These are phyloP conservation scores for Haemorhous mexicanus DNA, from an alignment of 2,113 vertebrate species.

Conservation along the genomic window DNA sequence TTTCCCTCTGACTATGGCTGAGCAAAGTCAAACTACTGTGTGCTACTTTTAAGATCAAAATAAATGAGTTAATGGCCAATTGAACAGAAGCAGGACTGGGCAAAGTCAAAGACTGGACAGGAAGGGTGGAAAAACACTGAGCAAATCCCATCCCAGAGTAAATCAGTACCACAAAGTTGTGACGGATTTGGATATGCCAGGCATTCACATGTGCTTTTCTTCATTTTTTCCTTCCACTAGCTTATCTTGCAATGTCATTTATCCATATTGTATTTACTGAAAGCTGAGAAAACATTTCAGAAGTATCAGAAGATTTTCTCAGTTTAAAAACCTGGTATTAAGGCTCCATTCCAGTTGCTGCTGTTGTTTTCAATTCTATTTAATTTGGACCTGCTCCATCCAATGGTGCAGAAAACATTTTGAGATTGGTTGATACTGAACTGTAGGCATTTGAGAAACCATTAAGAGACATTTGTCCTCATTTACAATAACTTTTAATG, in stretches of 20 bases:
- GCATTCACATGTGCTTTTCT: not conserved
- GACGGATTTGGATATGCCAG: not conserved
- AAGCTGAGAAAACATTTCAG: not conserved
- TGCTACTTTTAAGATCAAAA: constrained; percentile 62
- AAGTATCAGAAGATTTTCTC: not conserved
- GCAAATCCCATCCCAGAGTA: not conserved
- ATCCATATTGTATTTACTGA: not conserved
- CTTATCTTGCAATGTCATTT: not conserved
- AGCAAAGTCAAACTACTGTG: not conserved
- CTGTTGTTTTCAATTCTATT: constrained; percentile 36
- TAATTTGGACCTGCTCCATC: constrained; percentile 47
- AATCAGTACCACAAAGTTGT: not conserved
- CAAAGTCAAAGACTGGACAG: constrained; percentile 38
- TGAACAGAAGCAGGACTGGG: constrained; percentile 58
- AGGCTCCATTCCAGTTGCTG: not conserved
- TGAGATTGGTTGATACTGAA: constrained; percentile 67
- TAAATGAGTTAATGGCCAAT: constrained; percentile 55
- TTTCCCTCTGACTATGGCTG: not conserved
- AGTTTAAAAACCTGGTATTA: not conserved
- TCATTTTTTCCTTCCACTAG: not conserved
- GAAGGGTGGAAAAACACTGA: not conserved
- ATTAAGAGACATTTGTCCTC: constrained; percentile 59
- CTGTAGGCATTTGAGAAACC: constrained; percentile 64
- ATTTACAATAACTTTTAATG: constrained; percentile 71
- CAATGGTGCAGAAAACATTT: constrained; percentile 55